Base-by-base conservation (phyloP, 2,888 invertebrate species). In the Hylaea fasciaria region DNA sequence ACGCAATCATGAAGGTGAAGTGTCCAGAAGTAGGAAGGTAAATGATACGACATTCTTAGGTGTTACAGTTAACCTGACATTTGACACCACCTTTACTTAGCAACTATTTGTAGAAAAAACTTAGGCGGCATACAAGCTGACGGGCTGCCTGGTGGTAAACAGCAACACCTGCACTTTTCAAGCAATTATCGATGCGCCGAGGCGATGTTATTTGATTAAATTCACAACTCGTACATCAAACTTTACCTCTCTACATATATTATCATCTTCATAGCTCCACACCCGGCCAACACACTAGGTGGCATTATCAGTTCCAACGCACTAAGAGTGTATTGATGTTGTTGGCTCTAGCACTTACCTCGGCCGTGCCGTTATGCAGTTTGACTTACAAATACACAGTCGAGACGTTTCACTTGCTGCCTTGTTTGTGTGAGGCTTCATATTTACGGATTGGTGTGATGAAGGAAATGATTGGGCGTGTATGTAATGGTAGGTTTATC, bases 281-380 rank as follows among this genome's bases (percentile, higher is more conserved):
- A 55, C 48, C 77, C 68, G 69, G 80, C 61, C 81, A 68, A 69
- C 82, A 62, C 82, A 72, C 83, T 85, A 86, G 89, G 89, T 88
- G 87, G 88, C 80, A 81, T 80, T 77, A 80, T 76, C 76, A 72
- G 68, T 77, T 76, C 72, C 71, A 73, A 65, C 72, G 67, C 72
- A 74, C 78, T 83, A 83, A 86, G 82, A 86, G 87, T 82, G 77
- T 82, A 85, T 86, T 83, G 83, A 83, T 87, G 83, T 81, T 88
- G 86, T 89, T 89, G 80, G 84, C 76, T 80, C 77, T 82, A 81
- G 78, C 87, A 90, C 88, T 90, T 90, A 86, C 83, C 83, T 81
- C 73, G 71, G 76, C 74, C 75, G 70, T 68, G 74, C 88, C 85
- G 87, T 86, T 87, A 87, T 81, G 76, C 79, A 81, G 84, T 85